Evolutionary conservation across 2,113 vertebrate species (phyloP), one percentile per base, ranked within the genome.

Genomic region (Silurus asotus): DNA sequence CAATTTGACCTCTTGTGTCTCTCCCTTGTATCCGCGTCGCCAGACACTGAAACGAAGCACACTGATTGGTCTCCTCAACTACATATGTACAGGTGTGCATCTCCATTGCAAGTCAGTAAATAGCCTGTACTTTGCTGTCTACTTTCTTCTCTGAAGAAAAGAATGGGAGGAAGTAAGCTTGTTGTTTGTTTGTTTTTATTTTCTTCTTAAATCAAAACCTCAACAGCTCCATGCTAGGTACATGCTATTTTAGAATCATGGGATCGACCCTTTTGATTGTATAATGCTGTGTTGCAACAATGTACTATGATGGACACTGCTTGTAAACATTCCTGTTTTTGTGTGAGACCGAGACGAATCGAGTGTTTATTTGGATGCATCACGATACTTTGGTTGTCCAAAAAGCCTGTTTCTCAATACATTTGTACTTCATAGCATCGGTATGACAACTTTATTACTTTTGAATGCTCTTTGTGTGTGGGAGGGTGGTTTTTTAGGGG

Each of bases 401-500:
- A 8, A 51, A 13, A 49, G 65, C 65, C 28, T 67, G 48, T 51
- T 75, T 75, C 72, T 51, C 48, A 53, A 53, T n/a, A 14, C 45
- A 74, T 74, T 74, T 74, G 10, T 74, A 51, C 45, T 51, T 51
- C 48, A 74, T 13, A 2, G 20, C 72, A 1, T 75, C 48, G 19
- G 25, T 55, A 79, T 79, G 19, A 53, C 55, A 59, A 9, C 55
- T 37, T 37, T 79, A 37, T 79, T 79, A 79, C 55, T 58, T 79
- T 37, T 28, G 55, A 79, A 58, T 79, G 25, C 55, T 2, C 55
- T 79, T 10, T 37, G 25, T 79, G 55, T 78, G 75, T 79, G 76
- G 23, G 51, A 51, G 72, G 72, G 15, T 72, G 45, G 2, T 72
- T 72, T 20, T 14, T 15, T n/a, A n/a, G n/a, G n/a, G n/a, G n/a